Evolutionary conservation across 2,113 vertebrate genomes (phyloP), one percentile per base, ranked within the genome.

Genomic region (Meles meles): DNA sequence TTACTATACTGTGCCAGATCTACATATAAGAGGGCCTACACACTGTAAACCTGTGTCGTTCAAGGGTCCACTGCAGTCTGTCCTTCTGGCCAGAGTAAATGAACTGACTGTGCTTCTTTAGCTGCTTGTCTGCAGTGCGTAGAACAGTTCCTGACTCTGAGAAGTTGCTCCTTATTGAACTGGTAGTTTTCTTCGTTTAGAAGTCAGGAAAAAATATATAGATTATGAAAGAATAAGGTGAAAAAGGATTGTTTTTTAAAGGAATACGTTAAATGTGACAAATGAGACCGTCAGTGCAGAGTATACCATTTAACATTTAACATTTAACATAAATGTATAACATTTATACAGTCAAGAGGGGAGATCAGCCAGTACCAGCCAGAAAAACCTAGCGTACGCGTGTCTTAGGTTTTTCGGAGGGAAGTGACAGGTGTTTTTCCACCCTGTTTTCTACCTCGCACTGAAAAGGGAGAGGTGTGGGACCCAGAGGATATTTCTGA

Each of bases 321-420:
- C n/a, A n/a, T n/a, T n/a, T n/a, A n/a, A n/a, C n/a, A n/a, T n/a
- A n/a, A n/a, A n/a, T n/a, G n/a, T n/a, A n/a, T n/a, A n/a, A n/a
- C n/a, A n/a, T n/a, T n/a, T n/a, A n/a, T 14, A 69, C 7, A 80
- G 12, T 49, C 14, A 47, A 47, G 59, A 44, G 27, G 52, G 9
- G 31, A 0, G 47, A 21, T 14, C 59, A 61, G 52, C 61, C 44
- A 74, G 1, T 37, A 0, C 1, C 21, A 15, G 87, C 37, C 2
- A 25, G 3, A 0, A 0, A 20, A 67, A 1, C 0, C 34, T 0
- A 0, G 2, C 2, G 1, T 61, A 23, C 76, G 7, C 3, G 0
- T 76, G 25, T 44, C 27, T 42, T 44, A 1, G 0, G 89, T 77
- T 79, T 89, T 23, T 9, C 4, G 10, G 37, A 88, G 81, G 37